Evolutionary conservation across 2,113 vertebrate genomes (phyloP).

Genomic region (Phyllostomus discolor): DNA sequence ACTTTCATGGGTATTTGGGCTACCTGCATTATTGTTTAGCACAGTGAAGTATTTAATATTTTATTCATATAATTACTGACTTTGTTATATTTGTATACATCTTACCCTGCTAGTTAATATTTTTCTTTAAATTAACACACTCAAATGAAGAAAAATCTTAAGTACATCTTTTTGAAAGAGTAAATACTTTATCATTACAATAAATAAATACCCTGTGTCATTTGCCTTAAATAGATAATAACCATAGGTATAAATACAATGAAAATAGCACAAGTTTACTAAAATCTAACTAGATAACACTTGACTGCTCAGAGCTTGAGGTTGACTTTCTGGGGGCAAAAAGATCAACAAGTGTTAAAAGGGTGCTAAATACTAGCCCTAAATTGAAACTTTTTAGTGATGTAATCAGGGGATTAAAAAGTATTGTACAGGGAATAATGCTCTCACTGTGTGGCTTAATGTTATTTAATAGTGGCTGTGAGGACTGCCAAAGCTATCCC

Average conservation of each 20-base stretch:
- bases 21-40: conserved; percentile 10
- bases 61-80: not conserved
- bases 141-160: conserved; percentile 27
- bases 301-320: not conserved
- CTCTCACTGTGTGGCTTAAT: conserved; percentile 27
- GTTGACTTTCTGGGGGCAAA: not conserved
- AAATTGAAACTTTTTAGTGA: conserved; percentile 33
- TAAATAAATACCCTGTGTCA: conserved; percentile 26
- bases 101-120: not conserved
- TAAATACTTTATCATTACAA: conserved; percentile 31
- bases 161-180: conserved; percentile 26
- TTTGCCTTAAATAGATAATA: conserved; percentile 38
- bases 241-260: not conserved
- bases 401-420: conserved; percentile 57
- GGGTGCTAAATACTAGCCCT: conserved; percentile 26
- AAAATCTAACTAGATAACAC: conserved; percentile 12
- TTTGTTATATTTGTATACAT: conserved; percentile 18
- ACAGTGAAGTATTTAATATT: not conserved
- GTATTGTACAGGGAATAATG: conserved; percentile 16
- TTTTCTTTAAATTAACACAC: conserved; percentile 33
- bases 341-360: conserved; percentile 36
- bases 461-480: conserved; percentile 37
- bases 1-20: not conserved
- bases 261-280: conserved; percentile 25
- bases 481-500: not conserved